Percentiles rank a stretch among this genome's conserved stretches.
Conservation (phyloP, 1,140 invertebrate species). For the Caenorhabditis tropicalis region DNA sequence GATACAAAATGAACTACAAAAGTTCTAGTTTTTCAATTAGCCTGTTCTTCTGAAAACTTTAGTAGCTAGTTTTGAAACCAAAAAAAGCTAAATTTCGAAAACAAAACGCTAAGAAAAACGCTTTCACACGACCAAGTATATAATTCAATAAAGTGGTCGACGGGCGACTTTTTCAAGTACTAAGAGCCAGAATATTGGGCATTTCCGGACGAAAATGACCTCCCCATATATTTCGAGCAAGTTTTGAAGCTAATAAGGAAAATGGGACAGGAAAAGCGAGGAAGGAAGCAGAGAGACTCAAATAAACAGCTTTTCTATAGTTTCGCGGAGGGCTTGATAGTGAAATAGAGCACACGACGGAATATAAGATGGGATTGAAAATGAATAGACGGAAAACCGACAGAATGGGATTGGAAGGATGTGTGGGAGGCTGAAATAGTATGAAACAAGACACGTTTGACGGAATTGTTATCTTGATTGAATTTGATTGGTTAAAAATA, state of each 20-base stretch:
- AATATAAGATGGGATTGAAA: not conserved
- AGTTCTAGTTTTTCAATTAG: too few species aligned
- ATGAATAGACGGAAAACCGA: not conserved
- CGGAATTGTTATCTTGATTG: too few species aligned
- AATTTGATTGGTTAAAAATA: too few species aligned
- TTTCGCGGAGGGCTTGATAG: not conserved
- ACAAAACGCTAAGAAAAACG: not conserved
- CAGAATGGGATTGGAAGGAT: not conserved
- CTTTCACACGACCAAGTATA: slow-evolving; percentile 26
- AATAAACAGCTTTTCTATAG: slow-evolving; percentile 21
- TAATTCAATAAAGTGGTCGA: slow-evolving; percentile 41
- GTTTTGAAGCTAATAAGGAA: slow-evolving; percentile 32
- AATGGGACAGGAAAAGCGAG: not conserved
- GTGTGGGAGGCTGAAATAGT: not conserved
- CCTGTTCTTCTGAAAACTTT: too few species aligned
- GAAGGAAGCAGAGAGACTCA: not conserved
- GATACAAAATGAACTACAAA: too few species aligned
- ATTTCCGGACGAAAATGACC: slow-evolving; percentile 10
- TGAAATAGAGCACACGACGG: not conserved
- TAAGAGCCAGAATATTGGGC: slow-evolving; percentile 35
- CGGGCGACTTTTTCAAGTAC: slow-evolving; percentile 14
- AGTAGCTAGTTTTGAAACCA: too few species aligned
- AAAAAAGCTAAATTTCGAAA: not conserved
- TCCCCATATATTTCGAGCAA: slow-evolving; percentile 2
- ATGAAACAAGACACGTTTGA: too few species aligned